A percentile compares a stretch with the other conserved stretches of the same genome.
Conservation (phyloP, 2,888 invertebrate species). For the Apamea anceps region DNA sequence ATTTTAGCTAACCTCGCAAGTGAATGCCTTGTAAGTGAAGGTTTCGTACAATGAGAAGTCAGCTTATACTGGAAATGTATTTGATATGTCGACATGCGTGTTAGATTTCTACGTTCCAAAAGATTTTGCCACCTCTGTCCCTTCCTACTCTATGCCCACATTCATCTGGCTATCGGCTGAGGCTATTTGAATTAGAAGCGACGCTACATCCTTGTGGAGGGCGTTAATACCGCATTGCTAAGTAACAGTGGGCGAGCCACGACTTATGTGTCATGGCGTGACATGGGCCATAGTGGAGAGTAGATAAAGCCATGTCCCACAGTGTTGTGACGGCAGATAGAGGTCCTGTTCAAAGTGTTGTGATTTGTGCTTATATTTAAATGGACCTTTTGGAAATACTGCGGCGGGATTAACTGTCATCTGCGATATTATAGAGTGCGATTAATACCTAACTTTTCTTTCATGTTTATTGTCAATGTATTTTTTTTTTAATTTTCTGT, state of each 20-base stretch:
- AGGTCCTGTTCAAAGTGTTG: not conserved
- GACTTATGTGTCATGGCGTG: slow-evolving; percentile 33
- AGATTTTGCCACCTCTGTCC: not conserved
- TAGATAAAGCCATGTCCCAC: slow-evolving; percentile 23
- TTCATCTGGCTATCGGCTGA: slow-evolving; percentile 57
- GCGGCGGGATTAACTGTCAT: not conserved
- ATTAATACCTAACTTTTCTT: no score
- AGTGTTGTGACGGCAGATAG: slow-evolving; percentile 15
- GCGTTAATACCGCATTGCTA: slow-evolving; percentile 48
- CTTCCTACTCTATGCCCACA: slow-evolving; percentile 35
- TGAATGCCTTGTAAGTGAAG: no score
- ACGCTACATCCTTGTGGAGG: slow-evolving; percentile 48
- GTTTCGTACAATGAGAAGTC: no score
- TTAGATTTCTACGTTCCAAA: not conserved
- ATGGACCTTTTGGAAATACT: not conserved
- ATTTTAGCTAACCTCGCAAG: no score
- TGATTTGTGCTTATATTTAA: not conserved
- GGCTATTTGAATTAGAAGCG: slow-evolving; percentile 70
- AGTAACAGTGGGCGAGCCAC: slow-evolving; percentile 52
- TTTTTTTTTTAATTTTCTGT: no score
- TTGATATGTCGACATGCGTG: no score
- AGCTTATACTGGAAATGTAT: no score
- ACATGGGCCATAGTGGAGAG: slow-evolving; percentile 15
- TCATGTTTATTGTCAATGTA: no score
- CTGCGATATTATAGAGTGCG: not conserved